These are phyloP conservation scores for Aplysina aerophoba DNA, from an alignment of 37 sponge, comb jelly and placozoan genomes.

Conservation along the genomic window DNA sequence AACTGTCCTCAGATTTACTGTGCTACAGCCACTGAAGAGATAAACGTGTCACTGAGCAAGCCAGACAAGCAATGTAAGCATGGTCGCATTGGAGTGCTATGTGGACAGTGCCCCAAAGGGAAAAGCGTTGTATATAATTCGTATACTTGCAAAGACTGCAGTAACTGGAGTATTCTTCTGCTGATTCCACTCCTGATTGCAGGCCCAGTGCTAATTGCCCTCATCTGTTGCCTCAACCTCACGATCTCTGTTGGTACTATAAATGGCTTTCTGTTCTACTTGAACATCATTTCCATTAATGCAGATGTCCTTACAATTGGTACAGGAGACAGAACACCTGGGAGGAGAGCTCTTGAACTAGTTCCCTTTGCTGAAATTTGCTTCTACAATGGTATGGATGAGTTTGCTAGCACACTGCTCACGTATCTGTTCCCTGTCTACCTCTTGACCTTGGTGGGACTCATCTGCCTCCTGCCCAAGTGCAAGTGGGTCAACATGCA, in stretches of 20 bases:
- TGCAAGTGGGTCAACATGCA: not conserved
- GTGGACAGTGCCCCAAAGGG: conserved; percentile 29
- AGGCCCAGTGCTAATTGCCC: conserved; percentile 23
- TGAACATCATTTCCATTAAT: conserved; percentile 32
- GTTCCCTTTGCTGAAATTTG: conserved; percentile 33
- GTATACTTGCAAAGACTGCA: conserved; percentile 14
- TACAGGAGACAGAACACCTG: not conserved
- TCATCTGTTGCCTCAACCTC: conserved; percentile 17
- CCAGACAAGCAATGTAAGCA: conserved; percentile 39
- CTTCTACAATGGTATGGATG: conserved; percentile 38
- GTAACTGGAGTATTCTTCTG: not conserved
- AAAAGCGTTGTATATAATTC: conserved; percentile 26
- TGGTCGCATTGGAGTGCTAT: conserved; percentile 38
- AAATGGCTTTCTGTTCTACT: conserved; percentile 47
- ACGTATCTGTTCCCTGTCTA: conserved; percentile 44
- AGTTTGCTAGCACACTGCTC: conserved; percentile 29
- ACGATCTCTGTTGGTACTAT: conserved; percentile 32
- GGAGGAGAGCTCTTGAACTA: conserved; percentile 18
- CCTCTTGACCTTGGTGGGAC: conserved; percentile 12
- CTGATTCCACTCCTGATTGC: conserved; percentile 32
- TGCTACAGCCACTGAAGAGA: not conserved
- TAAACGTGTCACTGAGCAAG: conserved; percentile 8
- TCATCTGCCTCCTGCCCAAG: not conserved
- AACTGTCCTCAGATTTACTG: not conserved
- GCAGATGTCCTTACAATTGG: not conserved